Evolutionary conservation across 2,113 vertebrate species (phyloP).

Genomic region (Empidonax alnorum): DNA sequence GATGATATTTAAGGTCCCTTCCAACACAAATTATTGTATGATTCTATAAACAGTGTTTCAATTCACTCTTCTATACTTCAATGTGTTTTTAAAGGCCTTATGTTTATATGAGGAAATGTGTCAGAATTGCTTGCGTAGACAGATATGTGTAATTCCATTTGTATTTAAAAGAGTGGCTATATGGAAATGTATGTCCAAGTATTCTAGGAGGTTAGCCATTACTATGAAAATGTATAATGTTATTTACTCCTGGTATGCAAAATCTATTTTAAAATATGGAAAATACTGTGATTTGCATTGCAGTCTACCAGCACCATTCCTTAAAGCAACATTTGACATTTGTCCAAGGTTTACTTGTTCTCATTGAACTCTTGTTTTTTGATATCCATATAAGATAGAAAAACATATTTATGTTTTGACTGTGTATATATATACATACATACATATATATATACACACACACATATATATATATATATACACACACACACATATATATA

Average conservation of each 20-base stretch:
- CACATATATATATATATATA: accelerated
- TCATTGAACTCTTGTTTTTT: background rate
- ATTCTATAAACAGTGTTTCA: background rate
- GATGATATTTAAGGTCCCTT: background rate
- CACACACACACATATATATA: too few species aligned
- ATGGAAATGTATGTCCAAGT: background rate
- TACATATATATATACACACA: too few species aligned
- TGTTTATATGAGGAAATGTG: background rate
- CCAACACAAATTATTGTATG: background rate
- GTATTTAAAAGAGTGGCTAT: background rate
- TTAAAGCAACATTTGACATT: background rate
- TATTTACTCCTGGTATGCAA: background rate
- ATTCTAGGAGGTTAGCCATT: background rate
- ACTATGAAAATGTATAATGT: background rate
- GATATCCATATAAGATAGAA: background rate
- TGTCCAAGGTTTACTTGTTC: background rate
- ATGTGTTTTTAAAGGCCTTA: background rate
- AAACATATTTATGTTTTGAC: background rate
- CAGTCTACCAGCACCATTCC: background rate
- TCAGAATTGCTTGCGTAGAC: background rate
- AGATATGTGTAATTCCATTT: background rate
- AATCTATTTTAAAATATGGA: background rate
- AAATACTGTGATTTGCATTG: background rate
- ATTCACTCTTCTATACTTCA: accelerated
- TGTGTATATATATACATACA: background rate